A percentile compares a stretch with the other conserved stretches of the same genome.
phyloP scores from a whole-genome alignment of 2,113 vertebrate species.

The Cinclus mexicanus region DNA sequence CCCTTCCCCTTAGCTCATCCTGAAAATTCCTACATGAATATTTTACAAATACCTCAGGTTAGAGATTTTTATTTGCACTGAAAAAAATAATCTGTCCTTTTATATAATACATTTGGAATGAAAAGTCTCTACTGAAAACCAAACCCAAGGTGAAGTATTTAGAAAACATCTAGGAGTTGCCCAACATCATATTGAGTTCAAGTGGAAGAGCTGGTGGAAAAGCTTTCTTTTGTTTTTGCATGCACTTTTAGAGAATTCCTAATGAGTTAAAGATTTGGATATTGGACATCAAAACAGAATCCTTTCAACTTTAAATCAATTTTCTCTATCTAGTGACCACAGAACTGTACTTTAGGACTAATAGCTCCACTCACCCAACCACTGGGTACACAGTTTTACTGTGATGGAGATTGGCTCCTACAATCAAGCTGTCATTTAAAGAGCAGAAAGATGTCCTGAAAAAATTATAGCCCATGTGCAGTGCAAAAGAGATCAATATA shows the following conservation, averaged over 20 bases:
- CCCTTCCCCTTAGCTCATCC: background rate
- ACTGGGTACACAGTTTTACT: background rate
- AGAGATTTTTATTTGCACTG: background rate
- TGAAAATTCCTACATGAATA: fast-evolving
- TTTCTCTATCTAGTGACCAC: background rate
- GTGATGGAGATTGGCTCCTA: background rate
- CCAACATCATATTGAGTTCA: fast-evolving
- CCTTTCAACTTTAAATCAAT: background rate
- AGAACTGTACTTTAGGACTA: background rate
- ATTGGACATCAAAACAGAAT: background rate
- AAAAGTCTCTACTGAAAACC: background rate
- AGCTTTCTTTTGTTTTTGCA: background rate
- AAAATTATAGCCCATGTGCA: background rate
- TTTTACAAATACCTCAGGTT: background rate
- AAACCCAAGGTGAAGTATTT: background rate
- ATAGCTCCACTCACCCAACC: background rate
- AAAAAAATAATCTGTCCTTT: background rate
- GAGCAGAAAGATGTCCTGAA: background rate
- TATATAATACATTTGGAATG: background rate
- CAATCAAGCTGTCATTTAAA: slow-evolving; percentile 30
- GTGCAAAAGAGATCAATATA: background rate
- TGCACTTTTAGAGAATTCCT: background rate
- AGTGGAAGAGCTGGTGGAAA: background rate
- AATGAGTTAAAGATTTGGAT: background rate
- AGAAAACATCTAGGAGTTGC: background rate